Evolutionary conservation across 2,113 vertebrate species (phyloP), one percentile per base, ranked within the genome.

Genomic region (Emberiza fucata): DNA sequence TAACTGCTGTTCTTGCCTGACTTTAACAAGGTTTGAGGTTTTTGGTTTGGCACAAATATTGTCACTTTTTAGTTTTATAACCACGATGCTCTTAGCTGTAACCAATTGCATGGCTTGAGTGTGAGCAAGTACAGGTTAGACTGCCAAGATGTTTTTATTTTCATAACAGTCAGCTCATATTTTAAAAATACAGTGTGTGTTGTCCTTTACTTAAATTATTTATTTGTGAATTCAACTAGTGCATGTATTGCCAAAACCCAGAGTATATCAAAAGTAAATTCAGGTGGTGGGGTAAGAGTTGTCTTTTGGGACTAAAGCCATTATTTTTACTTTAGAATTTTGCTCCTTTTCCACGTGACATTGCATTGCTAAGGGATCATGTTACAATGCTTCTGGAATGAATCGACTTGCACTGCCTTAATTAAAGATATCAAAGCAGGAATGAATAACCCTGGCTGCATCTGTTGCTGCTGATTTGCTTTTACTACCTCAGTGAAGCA

Each of bases 21-120:
- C 56, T 92, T 97, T 88, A 97, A 96, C 79, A 94, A 95, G 94
- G 70, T 44, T 92, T 88, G 68, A 75, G 44, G 23, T 42, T 95
- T 96, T 90, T 76, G 69, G 83, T 95, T 94, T 92, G 84, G 86
- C 73, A 92, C 83, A 86, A 76, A 90, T 90, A 40, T 47, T 94
- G 76, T 89, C 76, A 33, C 47, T 90, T 95, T 94, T 81, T 60
- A 63, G 68, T 86, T 94, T 95, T 94, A 86, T 88, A 71, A 83
- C 78, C 47, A 6, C 11, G 11, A 72, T 96, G 63, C 73, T 73
- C 68, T 86, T 70, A 56, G 71, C 70, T 37, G 13, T 89, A 96
- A 71, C 88, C 88, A 57, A 68, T 88, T 81, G 45, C 28, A 75
- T 2, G n/a, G 39, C 71, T 86, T 33, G 75, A 91, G 42, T 84